Evolutionary conservation across 2,113 vertebrate genomes (phyloP), one percentile per base, ranked within the genome.

Genomic region (Recurvirostra avosetta): DNA sequence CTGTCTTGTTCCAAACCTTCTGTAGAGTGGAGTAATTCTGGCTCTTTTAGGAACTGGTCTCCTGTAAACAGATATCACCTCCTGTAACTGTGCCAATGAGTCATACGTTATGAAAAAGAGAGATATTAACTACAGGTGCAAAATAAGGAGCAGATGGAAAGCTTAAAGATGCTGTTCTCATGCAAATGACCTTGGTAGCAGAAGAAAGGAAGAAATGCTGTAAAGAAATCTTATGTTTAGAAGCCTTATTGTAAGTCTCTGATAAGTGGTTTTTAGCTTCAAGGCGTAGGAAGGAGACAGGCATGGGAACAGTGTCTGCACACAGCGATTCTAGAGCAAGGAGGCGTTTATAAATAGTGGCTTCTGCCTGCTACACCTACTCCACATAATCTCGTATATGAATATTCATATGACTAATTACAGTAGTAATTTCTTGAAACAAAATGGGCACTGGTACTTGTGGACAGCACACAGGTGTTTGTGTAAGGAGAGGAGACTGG

Each of bases 211-310:
- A 91, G 71, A 85, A 91, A 81, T 18, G n/a, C 76, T 86, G 40
- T 47, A 56, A 32, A 88, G 86, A 90, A 94, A 86, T 93, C 58
- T 78, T 6, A 4, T 84, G 90, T 94, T 94, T 93, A 41, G 92
- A 65, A 88, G 89, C 40, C 11, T 67, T 89, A 13, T 91, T 96
- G 93, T 96, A 80, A 80, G 52, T 34, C 75, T 83, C 94, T 91
- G 78, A 68, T 92, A 88, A 96, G 38, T 92, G 86, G 30, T 83
- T 91, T 91, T 95, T 56, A 92, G 94, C 78, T 90, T 19, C 47
- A 18, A 59, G 81, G 93, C 91, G 96, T 97, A 81, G 97, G 96
- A 86, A 94, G 97, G 81, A 97, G 95, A 78, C 88, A 73, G 91
- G 94, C 92, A 85, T 85, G 90, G 53, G 76, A 96, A 94, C 95